These are phyloP conservation scores for Autographa gamma DNA, from an alignment of 2,888 invertebrate genomes.

Conservation along the genomic window DNA sequence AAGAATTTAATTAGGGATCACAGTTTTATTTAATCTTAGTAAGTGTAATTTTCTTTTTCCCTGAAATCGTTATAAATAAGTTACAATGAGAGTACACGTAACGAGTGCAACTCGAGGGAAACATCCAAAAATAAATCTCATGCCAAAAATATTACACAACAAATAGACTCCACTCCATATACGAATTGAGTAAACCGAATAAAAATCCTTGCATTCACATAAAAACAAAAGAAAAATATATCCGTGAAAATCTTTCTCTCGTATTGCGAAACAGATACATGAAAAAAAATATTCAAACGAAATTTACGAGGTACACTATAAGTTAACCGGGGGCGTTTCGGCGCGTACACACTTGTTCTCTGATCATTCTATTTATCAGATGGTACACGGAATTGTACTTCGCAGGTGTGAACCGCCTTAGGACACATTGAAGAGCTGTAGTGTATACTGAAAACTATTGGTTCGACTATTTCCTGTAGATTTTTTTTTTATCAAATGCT, in stretches of 20 bases:
- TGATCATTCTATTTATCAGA: constrained; percentile 74
- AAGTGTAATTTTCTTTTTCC: neutral
- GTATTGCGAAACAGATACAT: constrained; percentile 36
- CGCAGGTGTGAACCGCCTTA: constrained; percentile 69
- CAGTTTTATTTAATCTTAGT: neutral
- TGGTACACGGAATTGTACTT: constrained; percentile 75
- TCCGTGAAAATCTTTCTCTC: constrained; percentile 41
- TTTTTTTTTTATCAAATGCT: constrained; percentile 29
- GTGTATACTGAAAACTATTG: constrained; percentile 34
- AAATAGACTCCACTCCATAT: neutral
- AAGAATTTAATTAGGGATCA: neutral
- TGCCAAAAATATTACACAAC: neutral
- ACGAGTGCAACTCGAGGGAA: neutral
- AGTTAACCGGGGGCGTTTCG: constrained; percentile 45
- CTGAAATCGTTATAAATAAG: neutral
- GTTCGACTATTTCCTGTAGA: constrained; percentile 28
- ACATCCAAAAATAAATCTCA: neutral
- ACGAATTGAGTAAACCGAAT: constrained; percentile 11
- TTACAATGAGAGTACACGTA: neutral
- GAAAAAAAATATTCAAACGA: constrained; percentile 43
- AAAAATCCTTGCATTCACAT: constrained; percentile 26
- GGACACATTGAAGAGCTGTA: constrained; percentile 59
- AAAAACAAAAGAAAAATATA: constrained; percentile 30
- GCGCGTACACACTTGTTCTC: constrained; percentile 64
- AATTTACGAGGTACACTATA: constrained; percentile 41